Evolutionary conservation across 2,797 vertebrate species (phyloP), one percentile per base, ranked within the genome.

Genomic region (Macropus fuliginosus): DNA sequence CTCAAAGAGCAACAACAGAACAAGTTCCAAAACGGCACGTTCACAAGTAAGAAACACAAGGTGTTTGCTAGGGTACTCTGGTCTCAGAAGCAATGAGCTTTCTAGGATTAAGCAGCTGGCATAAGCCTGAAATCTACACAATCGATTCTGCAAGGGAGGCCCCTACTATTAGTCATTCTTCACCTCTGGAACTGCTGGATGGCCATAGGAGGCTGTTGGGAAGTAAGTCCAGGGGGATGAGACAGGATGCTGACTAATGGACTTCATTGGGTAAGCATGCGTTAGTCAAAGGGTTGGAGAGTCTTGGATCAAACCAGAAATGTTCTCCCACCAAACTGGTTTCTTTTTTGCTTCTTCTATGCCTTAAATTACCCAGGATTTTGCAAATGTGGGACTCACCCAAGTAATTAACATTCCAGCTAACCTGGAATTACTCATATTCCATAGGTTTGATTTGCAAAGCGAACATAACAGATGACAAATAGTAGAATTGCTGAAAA

Each of bases 31-130:
- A 98, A 98, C 31, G 98, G 98, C 11, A 99, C 99, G 81, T 99
- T 99, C 96, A 99, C 99, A 98, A 99, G 99, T 99, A 99, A 98
- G 98, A 40, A 24, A 55, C 52, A 92, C n/a, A 91, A 16, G 52
- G 46, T 40, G 29, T 14, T 56, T 21, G 31, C 8, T 1, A 18
- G 27, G 18, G 12, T 34, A 24, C 55, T 56, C 27, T 21, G 87
- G 27, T 4, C 81, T 40, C 13, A 1, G 9, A 28, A 87, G 29
- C 56, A n/a, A n/a, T 31, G 40, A 28, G 54, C 66, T 55, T 54
- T 56, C 34, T 55, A 93, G 87, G 34, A n/a, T 50, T 89, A 9
- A 54, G 1, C 87, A 66, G 90, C 40, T 24, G 10, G 24, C 4
- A 6, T 56, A 89, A 92, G 14, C 6, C 16, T 40, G 92, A 12